Conservation (phyloP, 2,113 vertebrate genomes). For the Corydoras maculifer region DNA sequence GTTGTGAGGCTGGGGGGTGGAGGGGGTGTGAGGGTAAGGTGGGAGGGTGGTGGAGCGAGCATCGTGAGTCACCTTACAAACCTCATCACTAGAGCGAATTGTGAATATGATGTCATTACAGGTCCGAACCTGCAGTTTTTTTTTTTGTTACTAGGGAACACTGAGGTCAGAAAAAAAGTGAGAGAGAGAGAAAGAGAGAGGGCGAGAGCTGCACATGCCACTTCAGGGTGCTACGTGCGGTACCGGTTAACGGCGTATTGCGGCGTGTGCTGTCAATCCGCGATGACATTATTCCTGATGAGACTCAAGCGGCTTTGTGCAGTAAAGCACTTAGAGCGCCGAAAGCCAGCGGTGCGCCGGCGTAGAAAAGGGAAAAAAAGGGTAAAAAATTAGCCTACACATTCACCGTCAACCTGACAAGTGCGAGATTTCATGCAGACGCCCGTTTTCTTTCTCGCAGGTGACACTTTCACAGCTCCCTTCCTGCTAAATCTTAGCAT, state of each 20-base stretch:
- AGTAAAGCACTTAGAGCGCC: slow-evolving; percentile 37
- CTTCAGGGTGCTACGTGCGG: slow-evolving; percentile 35
- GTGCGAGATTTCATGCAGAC: too few relatives aligned
- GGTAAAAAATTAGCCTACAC: too few relatives aligned
- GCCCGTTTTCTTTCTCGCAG: too few relatives aligned
- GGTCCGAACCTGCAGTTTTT: too few relatives aligned
- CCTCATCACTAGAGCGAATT: too few relatives aligned
- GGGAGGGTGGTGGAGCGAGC: too few relatives aligned
- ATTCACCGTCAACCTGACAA: too few relatives aligned
- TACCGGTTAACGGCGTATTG: slow-evolving; percentile 39
- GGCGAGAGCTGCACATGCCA: slow-evolving; percentile 19
- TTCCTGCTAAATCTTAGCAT: too few relatives aligned
- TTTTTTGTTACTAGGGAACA: slow-evolving; percentile 35
- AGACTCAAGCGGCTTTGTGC: slow-evolving; percentile 38
- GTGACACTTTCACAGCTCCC: not conserved
- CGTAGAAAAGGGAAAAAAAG: not conserved
- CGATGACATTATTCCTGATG: slow-evolving; percentile 39
- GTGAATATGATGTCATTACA: too few relatives aligned
- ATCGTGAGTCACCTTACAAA: too few relatives aligned
- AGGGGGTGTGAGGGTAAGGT: too few relatives aligned
- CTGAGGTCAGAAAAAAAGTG: slow-evolving; percentile 28
- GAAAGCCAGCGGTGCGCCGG: slow-evolving; percentile 30
- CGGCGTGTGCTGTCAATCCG: slow-evolving; percentile 30
- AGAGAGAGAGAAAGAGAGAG: not conserved
- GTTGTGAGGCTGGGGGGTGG: too few relatives aligned